A percentile compares a stretch with the other conserved stretches of the same genome.
These are phyloP conservation scores for Pelodiscus sinensis DNA, from an alignment of 2,113 vertebrate genomes.

Conservation along the genomic window DNA sequence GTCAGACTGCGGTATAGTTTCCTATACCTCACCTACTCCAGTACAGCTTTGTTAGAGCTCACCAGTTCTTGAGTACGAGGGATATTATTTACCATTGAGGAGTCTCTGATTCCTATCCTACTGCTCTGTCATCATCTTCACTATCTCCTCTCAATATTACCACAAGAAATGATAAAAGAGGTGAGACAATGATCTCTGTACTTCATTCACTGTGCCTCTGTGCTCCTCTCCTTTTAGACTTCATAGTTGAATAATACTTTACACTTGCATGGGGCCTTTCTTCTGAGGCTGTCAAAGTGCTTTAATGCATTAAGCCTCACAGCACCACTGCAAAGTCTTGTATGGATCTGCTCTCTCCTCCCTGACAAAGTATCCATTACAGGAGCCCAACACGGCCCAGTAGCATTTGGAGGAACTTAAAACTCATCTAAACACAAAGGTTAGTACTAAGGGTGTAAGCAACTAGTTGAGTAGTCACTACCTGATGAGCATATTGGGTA, in stretches of 20 bases:
- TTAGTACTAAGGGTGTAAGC: background rate
- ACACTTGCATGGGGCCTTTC: background rate
- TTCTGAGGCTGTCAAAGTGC: background rate
- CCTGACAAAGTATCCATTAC: background rate
- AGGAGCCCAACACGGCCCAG: background rate
- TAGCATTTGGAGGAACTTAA: background rate
- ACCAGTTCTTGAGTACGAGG: background rate
- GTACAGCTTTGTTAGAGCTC: background rate
- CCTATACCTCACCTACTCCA: background rate
- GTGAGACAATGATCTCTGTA: background rate
- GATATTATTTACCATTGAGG: background rate
- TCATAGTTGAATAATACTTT: background rate
- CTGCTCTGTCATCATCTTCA: background rate
- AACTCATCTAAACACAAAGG: background rate
- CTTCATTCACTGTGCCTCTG: background rate
- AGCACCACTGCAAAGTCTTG: rapidly evolving
- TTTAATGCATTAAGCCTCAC: background rate
- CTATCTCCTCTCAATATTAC: background rate
- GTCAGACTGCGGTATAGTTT: background rate
- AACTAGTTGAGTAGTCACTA: no score
- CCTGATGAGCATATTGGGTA: no score
- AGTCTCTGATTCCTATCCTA: background rate
- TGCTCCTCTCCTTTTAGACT: background rate
- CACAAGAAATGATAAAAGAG: background rate
- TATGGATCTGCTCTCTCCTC: background rate